Percentiles rank a stretch among this genome's conserved stretches.
Conservation (phyloP, 2,888 invertebrate species). For the Metopia argyrocephala region DNA sequence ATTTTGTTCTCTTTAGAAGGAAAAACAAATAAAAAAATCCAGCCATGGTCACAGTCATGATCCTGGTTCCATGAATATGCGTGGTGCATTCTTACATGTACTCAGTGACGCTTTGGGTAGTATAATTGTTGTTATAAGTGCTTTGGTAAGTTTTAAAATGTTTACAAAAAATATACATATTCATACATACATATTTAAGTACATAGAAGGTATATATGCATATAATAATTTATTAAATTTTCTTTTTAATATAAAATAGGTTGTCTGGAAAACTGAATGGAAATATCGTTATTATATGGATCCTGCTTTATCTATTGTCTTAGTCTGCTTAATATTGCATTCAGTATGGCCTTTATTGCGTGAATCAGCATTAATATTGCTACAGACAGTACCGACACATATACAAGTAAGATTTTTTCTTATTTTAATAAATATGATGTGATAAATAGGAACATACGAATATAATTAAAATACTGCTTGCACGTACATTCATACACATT, state of each 20-base stretch:
- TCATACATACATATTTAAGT: no score
- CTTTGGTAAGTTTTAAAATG: slow-evolving; percentile 81
- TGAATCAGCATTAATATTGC: slow-evolving; percentile 95
- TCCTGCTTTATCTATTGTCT: slow-evolving; percentile 93
- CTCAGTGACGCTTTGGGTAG: slow-evolving; percentile 96
- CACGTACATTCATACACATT: no score
- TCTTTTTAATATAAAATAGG: slow-evolving; percentile 73
- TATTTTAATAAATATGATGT: no score
- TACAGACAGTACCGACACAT: slow-evolving; percentile 99
- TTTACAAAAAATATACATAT: neutral
- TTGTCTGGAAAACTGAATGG: slow-evolving; percentile 91
- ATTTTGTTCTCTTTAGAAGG: slow-evolving; percentile 66
- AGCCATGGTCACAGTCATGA: slow-evolving; percentile 81
- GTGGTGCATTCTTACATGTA: slow-evolving; percentile 99
- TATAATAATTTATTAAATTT: slow-evolving; percentile 19
- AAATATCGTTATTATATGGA: slow-evolving; percentile 92
- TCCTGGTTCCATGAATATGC: slow-evolving; percentile 97
- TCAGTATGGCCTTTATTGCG: slow-evolving; percentile 95
- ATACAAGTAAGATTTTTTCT: slow-evolving; percentile 87
- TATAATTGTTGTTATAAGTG: slow-evolving; percentile 86
- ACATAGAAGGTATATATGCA: no score
- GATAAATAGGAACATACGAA: no score
- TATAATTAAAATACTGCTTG: no score
- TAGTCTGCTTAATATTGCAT: slow-evolving; percentile 91
- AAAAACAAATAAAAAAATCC: slow-evolving; percentile 76